Evolutionary conservation across 2,888 invertebrate species (phyloP).

Genomic region (Capitulum mitella): DNA sequence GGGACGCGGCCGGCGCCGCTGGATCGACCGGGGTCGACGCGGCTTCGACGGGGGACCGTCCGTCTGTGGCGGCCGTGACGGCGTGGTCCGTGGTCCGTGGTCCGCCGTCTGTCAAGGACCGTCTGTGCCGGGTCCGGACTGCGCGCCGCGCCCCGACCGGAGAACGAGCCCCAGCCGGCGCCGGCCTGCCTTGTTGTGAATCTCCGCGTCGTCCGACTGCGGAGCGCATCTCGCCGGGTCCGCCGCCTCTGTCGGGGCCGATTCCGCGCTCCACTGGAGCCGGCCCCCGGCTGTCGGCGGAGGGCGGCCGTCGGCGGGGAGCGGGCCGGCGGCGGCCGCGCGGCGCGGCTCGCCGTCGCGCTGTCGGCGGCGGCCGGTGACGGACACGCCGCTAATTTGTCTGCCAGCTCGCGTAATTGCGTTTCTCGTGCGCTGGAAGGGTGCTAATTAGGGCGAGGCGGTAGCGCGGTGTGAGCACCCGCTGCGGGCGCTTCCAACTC

Average conservation of each 20-base stretch:
- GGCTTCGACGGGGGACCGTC: no score
- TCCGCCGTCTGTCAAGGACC: neutral
- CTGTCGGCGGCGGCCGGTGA: neutral
- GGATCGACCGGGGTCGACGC: no score
- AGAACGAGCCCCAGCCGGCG: no score
- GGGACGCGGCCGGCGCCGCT: no score
- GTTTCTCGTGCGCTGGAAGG: neutral
- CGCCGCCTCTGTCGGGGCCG: no score
- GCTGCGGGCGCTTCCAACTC: neutral
- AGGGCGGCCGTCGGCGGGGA: neutral
- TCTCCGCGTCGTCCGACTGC: no score
- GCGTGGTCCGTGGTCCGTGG: neutral
- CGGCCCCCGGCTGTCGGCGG: neutral
- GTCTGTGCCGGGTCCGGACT: neutral
- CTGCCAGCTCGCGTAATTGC: neutral
- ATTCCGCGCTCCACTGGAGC: no score
- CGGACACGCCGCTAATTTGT: neutral
- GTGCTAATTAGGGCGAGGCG: neutral
- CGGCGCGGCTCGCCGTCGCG: neutral
- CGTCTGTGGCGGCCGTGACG: neutral
- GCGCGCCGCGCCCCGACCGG: no score
- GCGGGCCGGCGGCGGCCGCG: neutral
- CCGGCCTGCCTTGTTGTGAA: no score
- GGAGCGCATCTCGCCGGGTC: no score
- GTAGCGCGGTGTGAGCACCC: neutral